Conservation (phyloP, 2,113 vertebrate species). For the Rallus limicola region DNA sequence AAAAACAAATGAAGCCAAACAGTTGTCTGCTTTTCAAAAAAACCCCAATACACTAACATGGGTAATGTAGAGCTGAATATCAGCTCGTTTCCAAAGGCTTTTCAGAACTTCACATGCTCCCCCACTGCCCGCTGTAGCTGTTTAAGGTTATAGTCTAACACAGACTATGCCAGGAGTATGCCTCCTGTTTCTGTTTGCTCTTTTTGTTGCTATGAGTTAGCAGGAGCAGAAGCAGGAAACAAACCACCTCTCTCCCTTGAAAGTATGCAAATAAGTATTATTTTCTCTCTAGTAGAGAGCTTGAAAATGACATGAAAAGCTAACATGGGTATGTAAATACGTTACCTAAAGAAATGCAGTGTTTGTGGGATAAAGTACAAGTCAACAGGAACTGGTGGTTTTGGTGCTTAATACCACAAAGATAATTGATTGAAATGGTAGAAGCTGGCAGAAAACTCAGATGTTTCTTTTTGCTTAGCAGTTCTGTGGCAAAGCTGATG, state of each 20-base stretch:
- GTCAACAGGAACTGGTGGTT: not conserved
- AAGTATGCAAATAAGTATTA: conserved; percentile 27
- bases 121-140: not conserved
- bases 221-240: conserved; percentile 34
- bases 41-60: not conserved
- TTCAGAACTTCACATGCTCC: not conserved
- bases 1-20: not conserved
- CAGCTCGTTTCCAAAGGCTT: not conserved
- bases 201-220: conserved; percentile 48
- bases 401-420: not conserved
- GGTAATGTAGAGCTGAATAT: not conserved
- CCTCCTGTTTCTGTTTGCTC: conserved; percentile 4
- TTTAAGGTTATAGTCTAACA: not conserved
- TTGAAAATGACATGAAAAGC: conserved; percentile 4
- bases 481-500: not conserved
- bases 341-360: not conserved
- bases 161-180: not conserved
- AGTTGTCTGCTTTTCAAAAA: not conserved
- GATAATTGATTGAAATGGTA: not conserved
- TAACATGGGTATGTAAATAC: not conserved
- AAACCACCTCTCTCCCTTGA: not conserved
- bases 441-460: not conserved
- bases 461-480: not conserved
- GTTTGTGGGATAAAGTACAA: not conserved
- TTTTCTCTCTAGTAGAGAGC: not conserved